Evolutionary conservation across 2,888 invertebrate genomes (phyloP).

Genomic region (Pelosia muscerda): DNA sequence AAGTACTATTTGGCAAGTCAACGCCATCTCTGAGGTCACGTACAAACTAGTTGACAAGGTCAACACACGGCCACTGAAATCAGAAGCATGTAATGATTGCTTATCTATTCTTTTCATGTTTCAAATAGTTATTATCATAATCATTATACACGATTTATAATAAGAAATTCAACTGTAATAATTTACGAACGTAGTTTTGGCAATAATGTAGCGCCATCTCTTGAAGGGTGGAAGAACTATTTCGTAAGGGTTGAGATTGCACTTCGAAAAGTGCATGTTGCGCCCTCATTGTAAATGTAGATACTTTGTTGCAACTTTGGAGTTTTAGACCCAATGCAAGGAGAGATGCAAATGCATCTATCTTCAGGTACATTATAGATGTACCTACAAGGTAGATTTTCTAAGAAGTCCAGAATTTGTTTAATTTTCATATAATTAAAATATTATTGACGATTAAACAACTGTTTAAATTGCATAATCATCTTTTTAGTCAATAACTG

Average conservation of each 20-base stretch:
- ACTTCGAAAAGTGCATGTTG: slow-evolving; percentile 59
- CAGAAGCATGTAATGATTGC: not conserved
- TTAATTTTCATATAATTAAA: not conserved
- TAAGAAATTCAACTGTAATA: no score
- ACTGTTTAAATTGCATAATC: slow-evolving; percentile 4
- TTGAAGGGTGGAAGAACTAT: slow-evolving; percentile 63
- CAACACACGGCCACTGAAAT: slow-evolving; percentile 26
- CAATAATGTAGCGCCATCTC: slow-evolving; percentile 68
- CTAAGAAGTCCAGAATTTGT: not conserved
- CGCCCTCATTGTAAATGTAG: slow-evolving; percentile 46
- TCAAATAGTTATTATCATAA: not conserved
- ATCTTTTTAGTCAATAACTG: slow-evolving; percentile 44
- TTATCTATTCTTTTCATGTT: not conserved
- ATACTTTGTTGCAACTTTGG: slow-evolving; percentile 22
- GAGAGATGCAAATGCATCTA: not conserved
- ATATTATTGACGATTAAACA: not conserved
- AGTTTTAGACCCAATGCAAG: slow-evolving; percentile 4
- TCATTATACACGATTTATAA: not conserved
- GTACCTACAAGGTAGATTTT: not conserved
- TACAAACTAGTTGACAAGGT: slow-evolving; percentile 52
- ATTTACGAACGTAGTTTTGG: not conserved
- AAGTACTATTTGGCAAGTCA: slow-evolving; percentile 21
- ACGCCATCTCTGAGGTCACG: slow-evolving; percentile 65
- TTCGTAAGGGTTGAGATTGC: slow-evolving; percentile 57
- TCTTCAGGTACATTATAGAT: no score